Conservation (phyloP, 2,113 vertebrate genomes). For the Alosa alosa region DNA sequence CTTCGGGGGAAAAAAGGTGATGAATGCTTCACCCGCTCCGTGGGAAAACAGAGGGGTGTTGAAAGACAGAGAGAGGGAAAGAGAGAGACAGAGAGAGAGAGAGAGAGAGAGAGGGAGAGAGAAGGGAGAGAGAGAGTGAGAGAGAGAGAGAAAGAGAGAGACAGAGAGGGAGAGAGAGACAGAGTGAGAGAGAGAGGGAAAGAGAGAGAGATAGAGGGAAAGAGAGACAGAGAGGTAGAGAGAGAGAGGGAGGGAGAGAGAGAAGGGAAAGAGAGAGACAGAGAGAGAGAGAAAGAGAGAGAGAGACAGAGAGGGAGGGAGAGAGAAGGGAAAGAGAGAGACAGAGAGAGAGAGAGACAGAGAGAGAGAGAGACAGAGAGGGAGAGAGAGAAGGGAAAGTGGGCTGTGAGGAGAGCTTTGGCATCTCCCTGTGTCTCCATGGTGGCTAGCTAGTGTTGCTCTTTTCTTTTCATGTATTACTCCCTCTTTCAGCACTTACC, state of each 20-base stretch:
- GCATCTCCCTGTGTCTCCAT: constrained; percentile 60
- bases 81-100: neutral
- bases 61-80: constrained; percentile 34
- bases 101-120: neutral
- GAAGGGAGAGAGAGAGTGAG: too few relatives aligned
- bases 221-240: too few relatives aligned
- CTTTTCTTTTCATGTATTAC: constrained; percentile 36
- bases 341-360: neutral
- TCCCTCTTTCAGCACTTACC: neutral
- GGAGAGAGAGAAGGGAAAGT: constrained; percentile 26
- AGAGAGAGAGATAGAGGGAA: too few relatives aligned
- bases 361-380: neutral
- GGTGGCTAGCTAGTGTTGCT: constrained; percentile 55
- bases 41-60: constrained; percentile 44
- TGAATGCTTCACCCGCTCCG: constrained; percentile 33
- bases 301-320: constrained; percentile 15
- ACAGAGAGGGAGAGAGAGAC: too few relatives aligned
- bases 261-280: too few relatives aligned
- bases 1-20: constrained; percentile 21
- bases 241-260: too few relatives aligned
- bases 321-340: constrained; percentile 29
- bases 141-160: too few relatives aligned
- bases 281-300: too few relatives aligned
- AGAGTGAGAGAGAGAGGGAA: too few relatives aligned
- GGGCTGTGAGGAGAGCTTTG: constrained; percentile 50